Percentiles rank a stretch among this genome's conserved stretches.
Evolutionary conservation across 2,888 invertebrate genomes (phyloP).

Genomic region (Orchestes rusci): DNA sequence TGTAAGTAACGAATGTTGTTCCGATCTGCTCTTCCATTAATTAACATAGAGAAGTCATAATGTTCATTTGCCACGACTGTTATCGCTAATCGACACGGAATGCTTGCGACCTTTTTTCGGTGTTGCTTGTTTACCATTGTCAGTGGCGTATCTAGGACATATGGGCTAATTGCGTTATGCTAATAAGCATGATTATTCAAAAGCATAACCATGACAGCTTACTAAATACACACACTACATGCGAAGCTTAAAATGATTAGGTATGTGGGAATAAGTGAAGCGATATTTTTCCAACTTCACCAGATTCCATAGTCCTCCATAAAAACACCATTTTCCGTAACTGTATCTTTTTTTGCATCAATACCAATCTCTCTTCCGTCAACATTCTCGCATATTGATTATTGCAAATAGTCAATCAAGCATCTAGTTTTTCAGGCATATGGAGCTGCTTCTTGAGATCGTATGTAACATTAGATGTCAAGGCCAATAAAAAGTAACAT

Average conservation of each 20-base stretch:
- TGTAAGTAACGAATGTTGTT: conserved; percentile 34
- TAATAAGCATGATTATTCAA: too few relatives aligned
- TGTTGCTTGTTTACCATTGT: conserved; percentile 1
- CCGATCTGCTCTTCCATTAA: conserved; percentile 29
- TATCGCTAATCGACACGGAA: conserved; percentile 30
- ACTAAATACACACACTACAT: too few relatives aligned
- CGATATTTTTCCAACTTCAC: too few relatives aligned
- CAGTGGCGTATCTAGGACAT: conserved; percentile 11
- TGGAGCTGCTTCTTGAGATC: conserved; percentile 12
- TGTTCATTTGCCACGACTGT: conserved; percentile 32
- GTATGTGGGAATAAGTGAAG: too few relatives aligned
- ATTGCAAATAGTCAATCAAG: conserved; percentile 12
- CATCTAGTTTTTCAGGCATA: conserved; percentile 5
- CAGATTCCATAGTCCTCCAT: too few relatives aligned
- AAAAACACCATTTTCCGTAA: too few relatives aligned
- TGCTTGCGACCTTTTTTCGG: conserved; percentile 18
- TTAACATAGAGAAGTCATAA: conserved; percentile 37
- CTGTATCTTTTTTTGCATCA: too few relatives aligned
- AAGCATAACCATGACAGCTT: too few relatives aligned
- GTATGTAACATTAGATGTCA: conserved; percentile 7
- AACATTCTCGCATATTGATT: conserved; percentile 9
- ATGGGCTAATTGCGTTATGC: too few relatives aligned
- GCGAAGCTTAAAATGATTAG: too few relatives aligned
- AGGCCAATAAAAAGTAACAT: conserved; percentile 15
- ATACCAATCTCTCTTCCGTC: conserved; percentile 1